A percentile compares a stretch with the other conserved stretches of the same genome.
Conservation (phyloP, 2,797 vertebrate species). For the Paratrypauchen microcephalus region DNA sequence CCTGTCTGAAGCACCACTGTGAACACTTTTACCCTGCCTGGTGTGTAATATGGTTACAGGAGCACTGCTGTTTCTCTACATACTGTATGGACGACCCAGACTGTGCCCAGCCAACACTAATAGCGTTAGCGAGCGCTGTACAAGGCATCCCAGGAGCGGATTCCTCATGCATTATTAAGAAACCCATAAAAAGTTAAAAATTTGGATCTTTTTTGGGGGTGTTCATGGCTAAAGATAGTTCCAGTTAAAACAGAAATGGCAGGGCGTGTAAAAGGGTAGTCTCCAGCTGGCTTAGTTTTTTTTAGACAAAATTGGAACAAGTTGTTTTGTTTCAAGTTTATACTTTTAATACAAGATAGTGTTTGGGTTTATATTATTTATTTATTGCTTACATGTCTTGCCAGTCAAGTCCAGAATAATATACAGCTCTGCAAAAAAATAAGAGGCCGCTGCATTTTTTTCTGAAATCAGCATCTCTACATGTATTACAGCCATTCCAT, state of each 20-base stretch:
- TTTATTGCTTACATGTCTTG: too few relatives aligned
- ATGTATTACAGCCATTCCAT: too few relatives aligned
- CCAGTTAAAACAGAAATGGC: constrained; percentile 11
- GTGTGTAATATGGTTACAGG: too few relatives aligned
- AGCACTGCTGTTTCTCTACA: constrained; percentile 3
- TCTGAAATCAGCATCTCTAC: too few relatives aligned
- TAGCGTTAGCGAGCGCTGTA: constrained; percentile 49
- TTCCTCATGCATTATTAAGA: constrained; percentile 66
- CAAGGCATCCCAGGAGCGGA: constrained; percentile 47
- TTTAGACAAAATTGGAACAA: neutral
- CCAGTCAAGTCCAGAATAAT: too few relatives aligned
- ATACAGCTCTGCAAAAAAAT: too few relatives aligned
- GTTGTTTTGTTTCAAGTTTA: too few relatives aligned
- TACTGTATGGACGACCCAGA: constrained; percentile 27
- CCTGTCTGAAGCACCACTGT: constrained; percentile 15
- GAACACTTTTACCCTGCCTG: constrained; percentile 10
- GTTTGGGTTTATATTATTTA: too few relatives aligned
- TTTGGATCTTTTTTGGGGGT: constrained; percentile 34
- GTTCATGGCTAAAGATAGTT: constrained; percentile 37
- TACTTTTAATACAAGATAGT: too few relatives aligned
- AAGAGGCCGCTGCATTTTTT: too few relatives aligned
- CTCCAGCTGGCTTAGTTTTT: neutral
- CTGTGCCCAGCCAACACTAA: constrained; percentile 48
- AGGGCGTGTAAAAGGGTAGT: neutral
- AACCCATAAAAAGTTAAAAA: constrained; percentile 50